Percentiles rank a stretch among this genome's conserved stretches.
Conservation (phyloP, 30 jellyfish, hydroid and myxozoan genomes). For the Rhopilema esculentum region DNA sequence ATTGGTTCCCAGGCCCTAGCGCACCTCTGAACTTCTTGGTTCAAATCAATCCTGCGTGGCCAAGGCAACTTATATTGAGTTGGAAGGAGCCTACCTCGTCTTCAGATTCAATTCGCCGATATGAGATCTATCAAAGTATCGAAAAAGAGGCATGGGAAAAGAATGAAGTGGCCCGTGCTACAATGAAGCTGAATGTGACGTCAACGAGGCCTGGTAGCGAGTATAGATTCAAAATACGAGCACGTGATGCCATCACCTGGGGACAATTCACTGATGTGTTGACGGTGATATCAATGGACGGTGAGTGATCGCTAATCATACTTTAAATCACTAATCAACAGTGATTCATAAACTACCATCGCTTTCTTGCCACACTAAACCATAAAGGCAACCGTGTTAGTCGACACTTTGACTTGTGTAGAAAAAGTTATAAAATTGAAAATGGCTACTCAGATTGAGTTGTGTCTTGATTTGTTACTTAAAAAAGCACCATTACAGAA, state of each 20-base stretch:
- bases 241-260: conserved; percentile 70
- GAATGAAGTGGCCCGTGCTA: conserved; percentile 55
- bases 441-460: too few relatives aligned
- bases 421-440: too few relatives aligned
- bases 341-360: not conserved
- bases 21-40: conserved; percentile 64
- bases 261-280: conserved; percentile 49
- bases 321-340: not conserved
- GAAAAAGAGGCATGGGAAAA: conserved; percentile 45
- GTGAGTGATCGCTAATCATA: conserved; percentile 38
- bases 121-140: conserved; percentile 51
- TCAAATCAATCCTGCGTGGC: conserved; percentile 51
- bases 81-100: conserved; percentile 80
- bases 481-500: too few relatives aligned
- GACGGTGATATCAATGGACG: conserved; percentile 58
- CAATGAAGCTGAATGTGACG: conserved; percentile 41
- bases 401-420: too few relatives aligned
- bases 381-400: too few relatives aligned
- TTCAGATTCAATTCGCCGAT: conserved; percentile 59
- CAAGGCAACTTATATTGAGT: conserved; percentile 67
- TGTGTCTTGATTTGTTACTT: too few relatives aligned
- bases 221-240: conserved; percentile 64
- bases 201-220: conserved; percentile 29
- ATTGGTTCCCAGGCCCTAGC: conserved; percentile 72
- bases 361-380: not conserved